A percentile compares a stretch with the other conserved stretches of the same genome.
These are phyloP conservation scores for Brachystomella parvula DNA, from an alignment of 1,140 invertebrate genomes.

Conservation along the genomic window DNA sequence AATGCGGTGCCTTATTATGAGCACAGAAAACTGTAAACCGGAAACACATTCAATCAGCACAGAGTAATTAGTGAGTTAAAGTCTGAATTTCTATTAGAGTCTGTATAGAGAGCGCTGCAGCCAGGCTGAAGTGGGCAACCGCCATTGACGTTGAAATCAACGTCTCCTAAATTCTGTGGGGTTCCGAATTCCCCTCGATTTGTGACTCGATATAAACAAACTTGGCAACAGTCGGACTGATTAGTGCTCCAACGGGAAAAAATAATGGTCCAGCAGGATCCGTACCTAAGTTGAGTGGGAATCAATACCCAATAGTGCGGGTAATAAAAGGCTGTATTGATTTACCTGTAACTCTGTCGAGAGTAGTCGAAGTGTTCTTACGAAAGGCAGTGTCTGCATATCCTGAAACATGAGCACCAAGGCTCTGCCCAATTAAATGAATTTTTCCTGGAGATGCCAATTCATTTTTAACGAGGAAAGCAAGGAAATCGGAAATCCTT, in stretches of 20 bases:
- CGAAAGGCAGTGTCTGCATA: not conserved
- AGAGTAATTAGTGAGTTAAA: too few relatives aligned
- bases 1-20: slow-evolving; percentile 6
- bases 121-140: slow-evolving; percentile 2
- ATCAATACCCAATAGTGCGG: not conserved
- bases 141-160: slow-evolving; percentile 45
- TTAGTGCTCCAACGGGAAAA: too few relatives aligned
- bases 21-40: not conserved
- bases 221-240: slow-evolving; percentile 54
- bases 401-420: slow-evolving; percentile 3
- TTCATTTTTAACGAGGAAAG: slow-evolving; percentile 13
- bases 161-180: slow-evolving; percentile 50
- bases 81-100: not conserved
- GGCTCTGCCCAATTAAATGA: slow-evolving; percentile 8
- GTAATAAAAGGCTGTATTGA: not conserved
- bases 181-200: slow-evolving; percentile 54
- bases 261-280: slow-evolving; percentile 36
- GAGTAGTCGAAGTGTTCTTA: not conserved
- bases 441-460: not conserved
- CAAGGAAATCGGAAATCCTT: slow-evolving; percentile 12
- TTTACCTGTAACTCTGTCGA: slow-evolving; percentile 12
- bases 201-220: slow-evolving; percentile 61
- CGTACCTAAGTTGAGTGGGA: not conserved
- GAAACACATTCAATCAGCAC: too few relatives aligned
- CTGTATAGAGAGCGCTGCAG: not conserved